A percentile compares a stretch with the other conserved stretches of the same genome.
phyloP scores from a whole-genome alignment of 2,888 invertebrate genomes.

The Aleiodes leptofemur region DNA sequence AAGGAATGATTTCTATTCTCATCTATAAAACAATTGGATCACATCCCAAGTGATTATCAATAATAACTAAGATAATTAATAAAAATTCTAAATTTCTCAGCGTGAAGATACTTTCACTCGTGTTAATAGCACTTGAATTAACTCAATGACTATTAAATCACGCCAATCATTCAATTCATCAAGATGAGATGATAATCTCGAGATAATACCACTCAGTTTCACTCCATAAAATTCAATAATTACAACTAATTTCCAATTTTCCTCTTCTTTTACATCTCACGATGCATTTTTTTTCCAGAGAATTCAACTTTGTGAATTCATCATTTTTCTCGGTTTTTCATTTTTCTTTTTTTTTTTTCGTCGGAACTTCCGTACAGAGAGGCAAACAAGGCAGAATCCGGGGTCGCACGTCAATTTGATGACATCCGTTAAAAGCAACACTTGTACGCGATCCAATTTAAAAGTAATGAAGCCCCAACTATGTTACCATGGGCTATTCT shows the following conservation, averaged over 20 bases:
- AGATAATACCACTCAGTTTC: slow-evolving; percentile 13
- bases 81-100: not conserved
- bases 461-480: slow-evolving; percentile 69
- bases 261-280: not conserved
- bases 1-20: too few species aligned
- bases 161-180: not conserved
- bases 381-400: slow-evolving; percentile 44
- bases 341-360: slow-evolving; percentile 44
- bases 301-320: not conserved
- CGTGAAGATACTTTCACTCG: not conserved
- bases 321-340: slow-evolving; percentile 31
- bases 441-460: slow-evolving; percentile 73
- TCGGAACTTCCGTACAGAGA: slow-evolving; percentile 50
- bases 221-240: slow-evolving; percentile 7
- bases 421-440: slow-evolving; percentile 72
- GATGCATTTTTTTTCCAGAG: not conserved
- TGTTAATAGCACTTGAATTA: not conserved
- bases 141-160: slow-evolving; percentile 30
- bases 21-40: too few species aligned
- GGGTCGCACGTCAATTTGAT: slow-evolving; percentile 74
- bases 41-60: not conserved
- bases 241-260: slow-evolving; percentile 3
- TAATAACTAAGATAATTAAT: not conserved
- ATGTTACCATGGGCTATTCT: slow-evolving; percentile 59
- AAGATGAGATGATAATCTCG: slow-evolving; percentile 21